phyloP scores from a whole-genome alignment of 2,888 invertebrate species.

The Phengaris arion region DNA sequence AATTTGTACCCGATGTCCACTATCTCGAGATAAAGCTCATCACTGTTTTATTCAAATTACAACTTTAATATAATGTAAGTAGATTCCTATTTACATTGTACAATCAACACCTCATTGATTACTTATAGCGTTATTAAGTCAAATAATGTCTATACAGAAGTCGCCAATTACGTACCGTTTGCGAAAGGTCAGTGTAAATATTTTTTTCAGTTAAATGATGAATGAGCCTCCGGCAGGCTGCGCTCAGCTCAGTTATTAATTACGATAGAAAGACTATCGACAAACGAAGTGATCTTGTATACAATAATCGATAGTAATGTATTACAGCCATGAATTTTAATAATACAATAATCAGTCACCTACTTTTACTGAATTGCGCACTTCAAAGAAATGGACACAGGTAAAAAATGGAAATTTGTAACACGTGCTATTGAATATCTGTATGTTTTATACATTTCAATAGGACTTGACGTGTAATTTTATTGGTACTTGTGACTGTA shows the following conservation, averaged over 20 bases:
- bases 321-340: background rate
- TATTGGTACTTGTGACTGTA: no score
- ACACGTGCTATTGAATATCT: no score
- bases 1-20: constrained; percentile 25
- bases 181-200: constrained; percentile 17
- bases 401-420: no score
- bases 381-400: background rate
- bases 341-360: background rate
- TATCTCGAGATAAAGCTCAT: constrained; percentile 22
- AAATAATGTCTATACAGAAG: constrained; percentile 22
- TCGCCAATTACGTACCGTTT: constrained; percentile 19
- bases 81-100: background rate
- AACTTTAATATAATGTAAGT: background rate
- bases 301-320: background rate
- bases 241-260: background rate
- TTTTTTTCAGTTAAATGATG: constrained; percentile 23
- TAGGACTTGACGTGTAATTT: no score
- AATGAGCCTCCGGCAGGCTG: background rate
- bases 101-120: constrained; percentile 14
- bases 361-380: background rate
- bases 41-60: constrained; percentile 6
- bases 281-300: background rate
- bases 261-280: constrained; percentile 2
- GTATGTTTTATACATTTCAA: no score
- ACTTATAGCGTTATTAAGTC: constrained; percentile 25